Base-by-base conservation (phyloP, 2,113 vertebrate species). In the Synchiropus splendidus region DNA sequence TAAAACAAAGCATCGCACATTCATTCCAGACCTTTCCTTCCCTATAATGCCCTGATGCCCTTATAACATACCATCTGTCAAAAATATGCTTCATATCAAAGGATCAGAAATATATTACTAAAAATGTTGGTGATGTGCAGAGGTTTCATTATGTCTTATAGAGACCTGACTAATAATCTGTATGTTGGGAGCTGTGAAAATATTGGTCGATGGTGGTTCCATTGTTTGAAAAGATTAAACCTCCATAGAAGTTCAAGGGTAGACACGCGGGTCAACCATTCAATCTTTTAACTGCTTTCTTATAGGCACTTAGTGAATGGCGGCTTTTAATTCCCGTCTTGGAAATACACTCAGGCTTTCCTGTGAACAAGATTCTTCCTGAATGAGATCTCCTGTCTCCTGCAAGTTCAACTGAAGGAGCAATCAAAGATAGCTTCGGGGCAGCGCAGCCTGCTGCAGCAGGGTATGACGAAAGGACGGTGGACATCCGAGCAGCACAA, bases 401-500 rank as follows among this genome's bases (percentile, higher is more conserved):
- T 44, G 35, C 52, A 72, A 74, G 72, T 77, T 67, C 71, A 75
- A 45, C 55, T n/a, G 18, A 42, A 62, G 60, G 67, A 61, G 67
- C 54, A 13, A 76, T 64, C 72, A 70, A 50, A 50, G 56, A 77
- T 70, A 21, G 79, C 76, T 72, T 16, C 39, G 16, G 75, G 74
- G 12, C 70, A 13, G 32, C 32, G 30, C 51, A 59, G 55, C 12
- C 51, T 54, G 61, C 61, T 48, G 56, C 60, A 16, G 58, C 60
- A 58, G 52, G 57, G 49, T 54, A 33, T 35, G 60, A 57, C 32
- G 43, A 54, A 56, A 38, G 39, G 53, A 56, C 45, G 42, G 64
- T 62, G 72, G 74, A 61, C 77, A 64, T 60, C 56, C 45, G 47
- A 33, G 10, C 45, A 42, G 33, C 58, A 83, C 77, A 83, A 79